Base-by-base conservation (phyloP, 2,797 vertebrate genomes). In the Myotis myotis region DNA sequence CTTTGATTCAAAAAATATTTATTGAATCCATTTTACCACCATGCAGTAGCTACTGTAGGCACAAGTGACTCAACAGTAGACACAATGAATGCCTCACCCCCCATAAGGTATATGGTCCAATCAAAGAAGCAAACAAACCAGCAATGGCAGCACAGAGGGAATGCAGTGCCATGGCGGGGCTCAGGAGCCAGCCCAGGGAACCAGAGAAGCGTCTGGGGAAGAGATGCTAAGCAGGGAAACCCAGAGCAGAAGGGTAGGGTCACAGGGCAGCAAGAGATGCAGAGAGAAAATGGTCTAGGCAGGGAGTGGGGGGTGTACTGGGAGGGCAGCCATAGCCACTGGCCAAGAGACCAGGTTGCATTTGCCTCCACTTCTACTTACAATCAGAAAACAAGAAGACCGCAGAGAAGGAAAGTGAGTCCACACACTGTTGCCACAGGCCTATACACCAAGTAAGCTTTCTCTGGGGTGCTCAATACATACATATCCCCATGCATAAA, bases 1-100 rank as follows among this genome's bases (percentile, higher is more conserved):
- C 41, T 95, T 92, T 57, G 66, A 74, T 85, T 84, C n/a, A 72
- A 74, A 87, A 81, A 80, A 17, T 20, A 81, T 20, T 64, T 81
- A 36, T 30, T 13, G 38, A 82, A 33, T 57, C 51, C n/a, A 49
- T 4, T 17, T 53, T 87, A 51, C 12, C 19, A 66, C 30, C 28
- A 79, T 22, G 36, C 2, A 5, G 23, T 36, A 51, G 23, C 13
- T 85, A 72, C 53, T 6, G 2, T 25, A 44, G 15, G 16, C 36
- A 68, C 0, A 1, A 49, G 70, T 12, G 33, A 51, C 62, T 41
- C 22, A 20, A n/a, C 6, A 22, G n/a, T 10, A 66, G 70, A 64
- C 6, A 12, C 7, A 13, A 68, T 47, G 12, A 78, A 44, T 3
- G 41, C 33, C 33, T 53, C 17, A 2, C 33, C 20, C 0, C 0